These are phyloP conservation scores for Griposia aprilina DNA, from an alignment of 2,888 invertebrate species.

Conservation along the genomic window DNA sequence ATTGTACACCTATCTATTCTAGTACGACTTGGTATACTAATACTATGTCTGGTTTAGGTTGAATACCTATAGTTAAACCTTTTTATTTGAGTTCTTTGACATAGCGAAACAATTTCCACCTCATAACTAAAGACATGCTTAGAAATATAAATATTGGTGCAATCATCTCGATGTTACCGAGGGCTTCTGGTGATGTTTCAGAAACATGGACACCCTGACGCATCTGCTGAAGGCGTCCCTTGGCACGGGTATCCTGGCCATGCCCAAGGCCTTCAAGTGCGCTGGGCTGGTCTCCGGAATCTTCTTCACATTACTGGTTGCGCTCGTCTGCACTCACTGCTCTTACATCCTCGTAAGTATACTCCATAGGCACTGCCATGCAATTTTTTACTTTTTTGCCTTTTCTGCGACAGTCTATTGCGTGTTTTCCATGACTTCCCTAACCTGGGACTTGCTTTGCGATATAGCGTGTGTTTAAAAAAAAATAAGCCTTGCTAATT, in stretches of 20 bases:
- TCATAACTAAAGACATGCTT: neutral
- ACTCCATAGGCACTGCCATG: constrained; percentile 22
- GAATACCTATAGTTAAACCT: no score
- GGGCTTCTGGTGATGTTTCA: constrained; percentile 76
- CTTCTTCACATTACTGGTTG: constrained; percentile 95
- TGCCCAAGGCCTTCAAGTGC: constrained; percentile 97
- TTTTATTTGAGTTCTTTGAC: neutral
- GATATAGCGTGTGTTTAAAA: neutral
- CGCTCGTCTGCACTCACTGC: constrained; percentile 98
- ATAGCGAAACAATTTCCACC: neutral
- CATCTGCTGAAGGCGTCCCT: constrained; percentile 98
- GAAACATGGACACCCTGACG: constrained; percentile 97
- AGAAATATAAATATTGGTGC: constrained; percentile 11
- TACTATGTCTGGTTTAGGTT: neutral
- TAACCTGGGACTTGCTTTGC: constrained; percentile 22
- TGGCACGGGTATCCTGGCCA: constrained; percentile 98
- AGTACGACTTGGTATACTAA: no score
- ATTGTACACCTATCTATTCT: neutral
- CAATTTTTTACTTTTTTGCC: neutral
- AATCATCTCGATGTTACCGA: constrained; percentile 47
- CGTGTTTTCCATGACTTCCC: neutral
- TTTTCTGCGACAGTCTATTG: neutral
- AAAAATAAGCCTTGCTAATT: constrained; percentile 24
- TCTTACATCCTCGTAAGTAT: constrained; percentile 94
- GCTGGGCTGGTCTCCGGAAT: constrained; percentile 96